These are phyloP conservation scores for Erannis defoliaria DNA, from an alignment of 2,888 invertebrate genomes.

Conservation along the genomic window DNA sequence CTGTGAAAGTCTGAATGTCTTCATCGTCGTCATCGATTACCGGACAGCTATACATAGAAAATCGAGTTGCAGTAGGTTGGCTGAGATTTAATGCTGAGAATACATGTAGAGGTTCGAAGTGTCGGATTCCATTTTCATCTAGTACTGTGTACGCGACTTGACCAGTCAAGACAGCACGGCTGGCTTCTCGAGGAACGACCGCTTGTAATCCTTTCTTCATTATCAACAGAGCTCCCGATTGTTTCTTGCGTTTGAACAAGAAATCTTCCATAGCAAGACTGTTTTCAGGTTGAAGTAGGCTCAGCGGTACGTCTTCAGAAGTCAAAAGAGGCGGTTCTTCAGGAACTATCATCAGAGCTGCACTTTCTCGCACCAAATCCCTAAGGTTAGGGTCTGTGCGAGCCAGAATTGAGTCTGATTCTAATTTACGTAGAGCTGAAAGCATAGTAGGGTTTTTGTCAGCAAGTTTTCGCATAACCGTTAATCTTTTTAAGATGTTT, in stretches of 20 bases:
- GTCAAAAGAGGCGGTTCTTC: slow-evolving; percentile 87
- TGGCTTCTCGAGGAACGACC: slow-evolving; percentile 92
- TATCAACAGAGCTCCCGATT: slow-evolving; percentile 88
- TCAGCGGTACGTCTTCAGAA: slow-evolving; percentile 90
- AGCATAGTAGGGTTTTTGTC: slow-evolving; percentile 88
- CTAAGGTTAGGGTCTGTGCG: slow-evolving; percentile 90
- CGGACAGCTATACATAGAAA: slow-evolving; percentile 89
- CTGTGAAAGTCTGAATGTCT: slow-evolving; percentile 77
- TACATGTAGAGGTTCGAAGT: slow-evolving; percentile 92
- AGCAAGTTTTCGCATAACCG: slow-evolving; percentile 90
- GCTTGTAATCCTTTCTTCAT: slow-evolving; percentile 91
- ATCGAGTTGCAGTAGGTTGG: slow-evolving; percentile 88
- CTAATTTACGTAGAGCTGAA: slow-evolving; percentile 88
- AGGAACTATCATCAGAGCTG: slow-evolving; percentile 89
- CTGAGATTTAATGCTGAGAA: slow-evolving; percentile 90
- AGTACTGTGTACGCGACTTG: slow-evolving; percentile 91
- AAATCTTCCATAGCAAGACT: slow-evolving; percentile 92
- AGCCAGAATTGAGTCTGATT: slow-evolving; percentile 89
- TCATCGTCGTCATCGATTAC: slow-evolving; percentile 84
- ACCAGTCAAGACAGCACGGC: slow-evolving; percentile 90
- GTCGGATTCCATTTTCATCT: slow-evolving; percentile 91
- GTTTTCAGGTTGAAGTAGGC: slow-evolving; percentile 89
- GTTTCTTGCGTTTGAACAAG: slow-evolving; percentile 87
- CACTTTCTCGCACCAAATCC: slow-evolving; percentile 91
- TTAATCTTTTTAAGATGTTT: slow-evolving; percentile 89